These are phyloP conservation scores for Chelonus insularis DNA, from an alignment of 1,140 invertebrate species.

Conservation along the genomic window DNA sequence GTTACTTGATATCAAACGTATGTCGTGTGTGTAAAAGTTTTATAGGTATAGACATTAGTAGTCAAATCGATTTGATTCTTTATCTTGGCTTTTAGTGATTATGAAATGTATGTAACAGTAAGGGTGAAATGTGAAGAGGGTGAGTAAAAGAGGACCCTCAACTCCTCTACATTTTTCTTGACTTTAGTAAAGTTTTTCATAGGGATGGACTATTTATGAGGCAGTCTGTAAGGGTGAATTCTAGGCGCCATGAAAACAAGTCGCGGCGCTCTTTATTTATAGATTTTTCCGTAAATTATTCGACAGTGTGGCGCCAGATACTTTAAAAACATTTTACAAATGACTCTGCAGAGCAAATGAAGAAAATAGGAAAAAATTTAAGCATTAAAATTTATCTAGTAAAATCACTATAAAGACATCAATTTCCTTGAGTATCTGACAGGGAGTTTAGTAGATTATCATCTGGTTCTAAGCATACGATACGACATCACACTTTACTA, in stretches of 20 bases:
- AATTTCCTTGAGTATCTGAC: slow-evolving; percentile 2
- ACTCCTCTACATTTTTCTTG: too few species aligned
- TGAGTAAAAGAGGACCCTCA: too few species aligned
- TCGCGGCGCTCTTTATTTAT: slow-evolving; percentile 7
- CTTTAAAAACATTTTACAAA: too few species aligned
- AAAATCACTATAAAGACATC: neutral
- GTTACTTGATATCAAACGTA: too few species aligned
- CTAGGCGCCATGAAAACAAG: slow-evolving; percentile 11
- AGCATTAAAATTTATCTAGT: neutral
- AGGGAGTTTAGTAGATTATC: slow-evolving; percentile 6
- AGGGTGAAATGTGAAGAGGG: too few species aligned
- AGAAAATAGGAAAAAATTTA: neutral
- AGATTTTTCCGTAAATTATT: neutral
- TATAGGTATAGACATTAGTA: too few species aligned
- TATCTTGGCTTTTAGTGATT: too few species aligned
- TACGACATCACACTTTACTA: slow-evolving; percentile 10
- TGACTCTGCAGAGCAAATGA: neutral
- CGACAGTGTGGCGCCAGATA: neutral
- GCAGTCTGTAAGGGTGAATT: neutral
- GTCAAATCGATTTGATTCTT: too few species aligned
- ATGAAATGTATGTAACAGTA: too few species aligned
- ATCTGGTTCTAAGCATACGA: slow-evolving; percentile 2
- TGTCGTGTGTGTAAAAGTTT: too few species aligned
- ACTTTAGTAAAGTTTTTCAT: neutral
- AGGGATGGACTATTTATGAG: slow-evolving; percentile 9